phyloP scores from a whole-genome alignment of 2,888 invertebrate genomes.

The Xylophagus ater region DNA sequence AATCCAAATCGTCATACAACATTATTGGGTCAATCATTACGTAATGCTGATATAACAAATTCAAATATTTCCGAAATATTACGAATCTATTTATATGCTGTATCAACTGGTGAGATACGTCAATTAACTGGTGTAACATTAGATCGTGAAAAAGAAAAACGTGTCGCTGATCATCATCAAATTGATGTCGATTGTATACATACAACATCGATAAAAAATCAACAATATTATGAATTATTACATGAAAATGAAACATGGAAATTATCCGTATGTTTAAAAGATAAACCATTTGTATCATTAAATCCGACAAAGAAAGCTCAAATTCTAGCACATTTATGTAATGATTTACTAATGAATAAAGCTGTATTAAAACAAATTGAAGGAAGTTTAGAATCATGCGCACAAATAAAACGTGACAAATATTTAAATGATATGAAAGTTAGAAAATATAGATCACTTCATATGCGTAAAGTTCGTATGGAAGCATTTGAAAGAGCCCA shows the following conservation, averaged over 20 bases:
- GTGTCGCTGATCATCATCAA: conserved; percentile 74
- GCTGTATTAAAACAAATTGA: conserved; percentile 84
- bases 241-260: conserved; percentile 70
- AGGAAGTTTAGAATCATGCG: conserved; percentile 72
- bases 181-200: conserved; percentile 51
- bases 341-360: conserved; percentile 89
- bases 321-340: conserved; percentile 83
- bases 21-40: conserved; percentile 77
- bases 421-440: conserved; percentile 90
- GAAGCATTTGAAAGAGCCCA: conserved; percentile 54
- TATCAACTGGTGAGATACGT: conserved; percentile 77
- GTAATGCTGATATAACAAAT: conserved; percentile 81
- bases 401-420: conserved; percentile 78
- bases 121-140: conserved; percentile 68
- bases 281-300: conserved; percentile 76
- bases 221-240: conserved; percentile 64
- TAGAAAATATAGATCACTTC: conserved; percentile 64
- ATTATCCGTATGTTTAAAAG: conserved; percentile 65
- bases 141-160: conserved; percentile 67
- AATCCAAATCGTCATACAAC: conserved; percentile 84
- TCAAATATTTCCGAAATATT: conserved; percentile 86
- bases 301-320: conserved; percentile 78
- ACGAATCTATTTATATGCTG: conserved; percentile 81
- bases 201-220: conserved; percentile 62
- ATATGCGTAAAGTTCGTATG: conserved; percentile 61